These are phyloP conservation scores for Calameuta pallipes DNA, from an alignment of 2,888 invertebrate species.

Conservation along the genomic window DNA sequence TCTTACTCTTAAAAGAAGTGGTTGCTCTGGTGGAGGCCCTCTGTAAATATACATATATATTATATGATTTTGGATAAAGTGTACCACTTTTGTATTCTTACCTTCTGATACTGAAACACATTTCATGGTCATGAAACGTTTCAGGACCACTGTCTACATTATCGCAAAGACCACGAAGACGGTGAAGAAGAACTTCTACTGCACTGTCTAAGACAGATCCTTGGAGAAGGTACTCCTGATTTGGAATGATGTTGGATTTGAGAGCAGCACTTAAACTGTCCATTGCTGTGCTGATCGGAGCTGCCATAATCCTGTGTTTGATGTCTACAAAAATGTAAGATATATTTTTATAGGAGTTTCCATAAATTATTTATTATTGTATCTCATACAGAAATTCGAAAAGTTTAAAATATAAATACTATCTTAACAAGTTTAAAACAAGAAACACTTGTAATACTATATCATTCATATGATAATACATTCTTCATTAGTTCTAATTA, in stretches of 20 bases:
- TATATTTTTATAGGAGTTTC: too few species aligned
- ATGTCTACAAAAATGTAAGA: not conserved
- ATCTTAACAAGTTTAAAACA: not conserved
- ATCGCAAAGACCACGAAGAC: slow-evolving; percentile 90
- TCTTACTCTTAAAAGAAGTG: slow-evolving; percentile 83
- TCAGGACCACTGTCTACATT: slow-evolving; percentile 92
- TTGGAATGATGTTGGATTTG: slow-evolving; percentile 88
- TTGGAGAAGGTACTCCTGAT: slow-evolving; percentile 93
- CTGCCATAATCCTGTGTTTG: slow-evolving; percentile 44
- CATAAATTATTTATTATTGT: not conserved
- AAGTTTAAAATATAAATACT: not conserved
- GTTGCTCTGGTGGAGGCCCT: slow-evolving; percentile 63
- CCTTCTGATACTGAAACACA: slow-evolving; percentile 83
- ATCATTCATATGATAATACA: not conserved
- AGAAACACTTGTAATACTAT: not conserved
- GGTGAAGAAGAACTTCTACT: slow-evolving; percentile 89
- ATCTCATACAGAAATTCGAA: not conserved
- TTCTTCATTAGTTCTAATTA: not conserved
- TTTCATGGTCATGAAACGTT: slow-evolving; percentile 93
- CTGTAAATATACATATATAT: slow-evolving; percentile 31
- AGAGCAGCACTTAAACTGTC: slow-evolving; percentile 83
- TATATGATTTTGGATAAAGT: not conserved
- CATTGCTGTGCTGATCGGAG: slow-evolving; percentile 75
- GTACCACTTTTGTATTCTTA: slow-evolving; percentile 21
- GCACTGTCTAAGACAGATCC: slow-evolving; percentile 93